These are phyloP conservation scores for Lutraria rhynchaena DNA, from an alignment of 1,140 invertebrate genomes.

Conservation along the genomic window DNA sequence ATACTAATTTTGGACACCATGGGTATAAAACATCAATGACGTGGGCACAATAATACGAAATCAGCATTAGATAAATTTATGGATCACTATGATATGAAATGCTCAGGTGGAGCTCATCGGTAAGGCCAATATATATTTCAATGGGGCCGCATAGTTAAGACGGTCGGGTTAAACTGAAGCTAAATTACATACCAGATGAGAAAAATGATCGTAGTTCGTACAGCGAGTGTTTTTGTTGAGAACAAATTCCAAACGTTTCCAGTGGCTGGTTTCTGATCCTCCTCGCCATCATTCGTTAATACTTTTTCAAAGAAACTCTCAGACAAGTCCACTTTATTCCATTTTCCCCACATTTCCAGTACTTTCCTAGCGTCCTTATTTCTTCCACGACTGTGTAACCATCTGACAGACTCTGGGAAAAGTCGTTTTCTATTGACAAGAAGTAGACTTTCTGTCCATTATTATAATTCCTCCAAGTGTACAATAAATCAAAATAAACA, in stretches of 20 bases:
- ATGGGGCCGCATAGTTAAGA: no score
- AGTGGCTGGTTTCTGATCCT: not conserved
- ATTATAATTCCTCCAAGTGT: no score
- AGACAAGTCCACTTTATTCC: conserved; percentile 12
- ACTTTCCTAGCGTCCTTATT: not conserved
- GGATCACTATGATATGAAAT: no score
- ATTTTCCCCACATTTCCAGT: not conserved
- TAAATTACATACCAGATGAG: conserved; percentile 64
- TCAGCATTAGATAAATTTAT: no score
- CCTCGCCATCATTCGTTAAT: not conserved
- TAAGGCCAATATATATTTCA: no score
- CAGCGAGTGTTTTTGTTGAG: conserved; percentile 39
- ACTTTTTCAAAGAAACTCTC: conserved; percentile 37
- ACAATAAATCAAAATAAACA: no score
- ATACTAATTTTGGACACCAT: no score
- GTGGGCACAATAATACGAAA: no score
- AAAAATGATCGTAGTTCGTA: conserved; percentile 61
- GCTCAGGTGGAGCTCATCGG: no score
- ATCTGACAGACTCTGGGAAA: conserved; percentile 22
- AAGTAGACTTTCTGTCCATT: no score
- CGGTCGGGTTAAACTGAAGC: no score
- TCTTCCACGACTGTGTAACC: conserved; percentile 17
- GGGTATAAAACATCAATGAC: no score
- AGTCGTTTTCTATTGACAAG: conserved; percentile 1
- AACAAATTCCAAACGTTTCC: conserved; percentile 63